phyloP scores from a whole-genome alignment of 2,113 vertebrate genomes.

The Zosterops pallidus region DNA sequence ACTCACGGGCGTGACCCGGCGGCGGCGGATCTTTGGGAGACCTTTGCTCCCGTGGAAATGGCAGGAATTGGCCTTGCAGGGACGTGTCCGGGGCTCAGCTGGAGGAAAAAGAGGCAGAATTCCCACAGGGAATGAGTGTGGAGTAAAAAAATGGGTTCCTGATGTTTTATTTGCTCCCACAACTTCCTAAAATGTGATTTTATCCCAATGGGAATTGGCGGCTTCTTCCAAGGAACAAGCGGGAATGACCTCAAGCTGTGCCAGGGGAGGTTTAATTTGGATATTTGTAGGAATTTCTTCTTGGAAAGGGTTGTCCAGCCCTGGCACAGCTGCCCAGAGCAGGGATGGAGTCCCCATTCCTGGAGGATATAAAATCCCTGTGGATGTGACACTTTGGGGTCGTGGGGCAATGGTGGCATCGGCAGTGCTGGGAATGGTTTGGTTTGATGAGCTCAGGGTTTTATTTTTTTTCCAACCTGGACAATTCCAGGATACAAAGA shows the following conservation, averaged over 20 bases:
- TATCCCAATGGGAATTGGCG: rapidly evolving
- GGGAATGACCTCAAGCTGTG: neutral
- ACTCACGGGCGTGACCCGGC: rapidly evolving
- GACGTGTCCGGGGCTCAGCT: neutral
- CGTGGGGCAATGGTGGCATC: rapidly evolving
- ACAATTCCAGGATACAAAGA: neutral
- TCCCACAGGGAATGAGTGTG: neutral
- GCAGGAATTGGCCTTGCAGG: neutral
- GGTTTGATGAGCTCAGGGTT: neutral
- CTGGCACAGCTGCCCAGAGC: neutral
- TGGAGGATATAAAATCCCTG: neutral
- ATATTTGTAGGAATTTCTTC: neutral
- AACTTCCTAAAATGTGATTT: rapidly evolving
- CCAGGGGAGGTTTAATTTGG: neutral
- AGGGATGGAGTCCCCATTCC: neutral
- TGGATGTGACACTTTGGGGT: neutral
- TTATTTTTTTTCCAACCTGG: neutral
- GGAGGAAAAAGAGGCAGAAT: neutral
- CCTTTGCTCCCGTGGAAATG: rapidly evolving
- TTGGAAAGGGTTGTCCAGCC: neutral
- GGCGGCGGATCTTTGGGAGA: rapidly evolving
- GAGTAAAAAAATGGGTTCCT: neutral
- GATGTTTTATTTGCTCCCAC: neutral
- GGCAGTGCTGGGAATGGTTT: neutral
- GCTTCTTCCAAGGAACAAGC: neutral